A percentile compares a stretch with the other conserved stretches of the same genome.
These are phyloP conservation scores for Torymus auratus DNA, from an alignment of 2,888 invertebrate genomes.

Conservation along the genomic window DNA sequence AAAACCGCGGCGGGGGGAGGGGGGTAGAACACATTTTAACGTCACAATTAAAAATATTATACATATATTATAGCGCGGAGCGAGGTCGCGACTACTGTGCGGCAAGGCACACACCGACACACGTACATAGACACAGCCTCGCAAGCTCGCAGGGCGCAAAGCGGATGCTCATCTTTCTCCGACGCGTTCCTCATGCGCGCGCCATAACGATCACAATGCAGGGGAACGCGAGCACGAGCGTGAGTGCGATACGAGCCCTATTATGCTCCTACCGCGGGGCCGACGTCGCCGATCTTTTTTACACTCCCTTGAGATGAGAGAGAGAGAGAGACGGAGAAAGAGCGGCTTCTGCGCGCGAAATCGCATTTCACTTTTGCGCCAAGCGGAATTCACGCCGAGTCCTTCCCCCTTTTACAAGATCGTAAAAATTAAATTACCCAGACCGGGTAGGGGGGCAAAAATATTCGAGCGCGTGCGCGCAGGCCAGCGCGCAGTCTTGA, in stretches of 20 bases:
- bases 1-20: conserved; percentile 61
- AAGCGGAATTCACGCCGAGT: conserved; percentile 48
- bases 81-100: conserved; percentile 9
- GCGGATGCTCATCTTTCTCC: conserved; percentile 70
- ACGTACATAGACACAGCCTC: background rate
- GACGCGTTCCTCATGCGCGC: conserved; percentile 62
- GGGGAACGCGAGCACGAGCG: conserved; percentile 29
- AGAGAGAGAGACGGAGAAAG: background rate
- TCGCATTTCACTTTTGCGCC: conserved; percentile 57
- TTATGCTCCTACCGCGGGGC: conserved; percentile 51
- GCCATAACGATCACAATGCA: conserved; percentile 57
- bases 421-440: conserved; percentile 58
- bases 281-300: conserved; percentile 14
- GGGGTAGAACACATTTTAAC: conserved; percentile 74
- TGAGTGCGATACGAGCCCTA: conserved; percentile 54
- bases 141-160: conserved; percentile 17
- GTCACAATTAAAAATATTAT: conserved; percentile 77
- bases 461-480: conserved; percentile 31
- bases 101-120: conserved; percentile 40
- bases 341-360: conserved; percentile 35
- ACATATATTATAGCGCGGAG: conserved; percentile 71
- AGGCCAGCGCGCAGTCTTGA: conserved; percentile 40
- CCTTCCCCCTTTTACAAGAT: conserved; percentile 58
- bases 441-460: conserved; percentile 38
- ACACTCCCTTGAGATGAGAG: conserved; percentile 7